A percentile compares a stretch with the other conserved stretches of the same genome.
Evolutionary conservation across 2,797 vertebrate genomes (phyloP).

Genomic region (Basileuterus tristriatus): DNA sequence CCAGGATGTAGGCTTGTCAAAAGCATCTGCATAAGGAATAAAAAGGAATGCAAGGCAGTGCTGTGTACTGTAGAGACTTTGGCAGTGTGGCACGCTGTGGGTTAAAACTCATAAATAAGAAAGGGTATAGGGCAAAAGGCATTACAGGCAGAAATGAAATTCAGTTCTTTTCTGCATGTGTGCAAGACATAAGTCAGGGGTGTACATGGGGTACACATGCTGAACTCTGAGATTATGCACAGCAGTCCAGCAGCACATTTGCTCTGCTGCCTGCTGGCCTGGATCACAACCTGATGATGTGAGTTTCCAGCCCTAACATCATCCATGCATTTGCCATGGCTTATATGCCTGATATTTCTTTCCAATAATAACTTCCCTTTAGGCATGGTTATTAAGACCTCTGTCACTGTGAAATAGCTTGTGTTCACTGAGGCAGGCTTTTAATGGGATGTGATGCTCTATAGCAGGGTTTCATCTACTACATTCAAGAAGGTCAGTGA

Average conservation of each 20-base stretch:
- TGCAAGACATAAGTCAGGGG: background rate
- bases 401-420: constrained; percentile 57
- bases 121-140: background rate
- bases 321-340: background rate
- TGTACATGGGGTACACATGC: background rate
- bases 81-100: background rate
- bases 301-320: constrained; percentile 30
- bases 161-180: background rate
- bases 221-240: constrained; percentile 49
- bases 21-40: background rate
- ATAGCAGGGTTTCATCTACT: constrained; percentile 46
- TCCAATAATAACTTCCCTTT: constrained; percentile 63
- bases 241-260: constrained; percentile 2
- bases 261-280: constrained; percentile 7
- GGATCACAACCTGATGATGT: constrained; percentile 29
- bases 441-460: constrained; percentile 51
- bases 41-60: background rate
- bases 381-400: constrained; percentile 59
- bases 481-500: constrained; percentile 22
- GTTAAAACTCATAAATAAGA: constrained; percentile 3
- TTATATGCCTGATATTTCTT: constrained; percentile 43
- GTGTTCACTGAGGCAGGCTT: constrained; percentile 33
- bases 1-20: background rate
- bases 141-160: background rate
- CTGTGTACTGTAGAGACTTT: background rate